These are phyloP conservation scores for Haplochromis vanheusdeni DNA, from an alignment of 2,113 vertebrate species.

Conservation along the genomic window DNA sequence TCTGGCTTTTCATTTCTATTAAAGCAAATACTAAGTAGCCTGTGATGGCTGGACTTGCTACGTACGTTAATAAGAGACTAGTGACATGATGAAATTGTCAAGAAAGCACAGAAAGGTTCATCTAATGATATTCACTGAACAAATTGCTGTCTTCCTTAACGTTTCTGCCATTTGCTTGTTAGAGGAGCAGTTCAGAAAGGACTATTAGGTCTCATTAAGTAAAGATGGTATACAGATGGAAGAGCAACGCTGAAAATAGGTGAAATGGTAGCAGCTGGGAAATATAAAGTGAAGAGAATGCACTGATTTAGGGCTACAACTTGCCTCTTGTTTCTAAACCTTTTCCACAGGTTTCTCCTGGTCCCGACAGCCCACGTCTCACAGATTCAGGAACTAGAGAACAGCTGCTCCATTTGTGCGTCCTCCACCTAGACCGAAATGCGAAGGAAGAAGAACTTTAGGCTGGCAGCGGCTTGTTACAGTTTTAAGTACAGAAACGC, in stretches of 20 bases:
- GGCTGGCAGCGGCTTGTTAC: neutral
- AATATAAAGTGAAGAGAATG: neutral
- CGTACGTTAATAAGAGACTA: conserved; percentile 10
- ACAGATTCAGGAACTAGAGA: conserved; percentile 81
- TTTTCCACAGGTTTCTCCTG: conserved; percentile 79
- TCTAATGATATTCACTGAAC: conserved; percentile 1
- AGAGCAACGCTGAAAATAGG: neutral
- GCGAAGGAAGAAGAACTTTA: neutral
- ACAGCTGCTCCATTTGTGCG: conserved; percentile 84
- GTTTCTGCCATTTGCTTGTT: conserved; percentile 26
- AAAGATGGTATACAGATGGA: neutral
- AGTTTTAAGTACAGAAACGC: neutral
- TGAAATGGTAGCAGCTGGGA: neutral
- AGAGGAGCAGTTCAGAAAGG: conserved; percentile 8
- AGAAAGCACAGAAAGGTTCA: neutral
- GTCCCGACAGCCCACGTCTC: conserved; percentile 65
- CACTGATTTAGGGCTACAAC: neutral
- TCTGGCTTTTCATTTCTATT: neutral
- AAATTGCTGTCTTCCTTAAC: conserved; percentile 28
- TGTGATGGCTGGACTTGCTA: neutral
- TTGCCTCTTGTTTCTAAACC: conserved; percentile 90
- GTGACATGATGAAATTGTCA: conserved; percentile 8
- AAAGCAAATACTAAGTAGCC: neutral
- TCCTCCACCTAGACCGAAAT: conserved; percentile 79
- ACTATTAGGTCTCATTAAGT: conserved; percentile 35